These are phyloP conservation scores for Phalloptychus januarius DNA, from an alignment of 2,797 vertebrate genomes.

Conservation along the genomic window DNA sequence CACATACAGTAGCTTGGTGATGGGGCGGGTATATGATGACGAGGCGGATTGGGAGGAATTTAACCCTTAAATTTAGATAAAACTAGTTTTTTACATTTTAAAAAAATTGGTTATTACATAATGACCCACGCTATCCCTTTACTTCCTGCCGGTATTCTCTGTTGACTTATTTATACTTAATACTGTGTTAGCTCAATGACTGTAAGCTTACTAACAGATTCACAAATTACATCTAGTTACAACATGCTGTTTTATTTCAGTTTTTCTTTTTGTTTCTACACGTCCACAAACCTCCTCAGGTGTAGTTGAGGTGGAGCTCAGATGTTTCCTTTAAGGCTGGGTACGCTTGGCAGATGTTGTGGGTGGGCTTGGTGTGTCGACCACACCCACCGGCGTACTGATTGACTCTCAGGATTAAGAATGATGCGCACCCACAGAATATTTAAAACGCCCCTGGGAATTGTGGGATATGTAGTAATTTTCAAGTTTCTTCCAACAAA, in stretches of 20 bases:
- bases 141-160: too few relatives aligned
- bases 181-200: too few relatives aligned
- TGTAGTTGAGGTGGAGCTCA: background rate
- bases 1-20: background rate
- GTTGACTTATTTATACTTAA: too few relatives aligned
- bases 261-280: background rate
- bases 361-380: constrained; percentile 33
- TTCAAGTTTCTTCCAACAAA: background rate
- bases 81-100: too few relatives aligned
- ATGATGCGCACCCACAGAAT: background rate
- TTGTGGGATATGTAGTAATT: constrained; percentile 32
- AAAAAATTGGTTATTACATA: background rate
- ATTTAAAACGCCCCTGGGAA: background rate
- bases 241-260: too few relatives aligned
- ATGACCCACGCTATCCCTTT: too few relatives aligned
- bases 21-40: background rate
- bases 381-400: background rate
- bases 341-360: too few relatives aligned
- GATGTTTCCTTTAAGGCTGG: background rate
- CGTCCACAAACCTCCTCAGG: background rate
- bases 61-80: background rate
- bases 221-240: background rate
- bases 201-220: background rate
- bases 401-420: background rate
- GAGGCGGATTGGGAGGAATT: background rate